These are phyloP conservation scores for Philhelius pedissequus DNA, from an alignment of 2,888 invertebrate genomes.

Conservation along the genomic window DNA sequence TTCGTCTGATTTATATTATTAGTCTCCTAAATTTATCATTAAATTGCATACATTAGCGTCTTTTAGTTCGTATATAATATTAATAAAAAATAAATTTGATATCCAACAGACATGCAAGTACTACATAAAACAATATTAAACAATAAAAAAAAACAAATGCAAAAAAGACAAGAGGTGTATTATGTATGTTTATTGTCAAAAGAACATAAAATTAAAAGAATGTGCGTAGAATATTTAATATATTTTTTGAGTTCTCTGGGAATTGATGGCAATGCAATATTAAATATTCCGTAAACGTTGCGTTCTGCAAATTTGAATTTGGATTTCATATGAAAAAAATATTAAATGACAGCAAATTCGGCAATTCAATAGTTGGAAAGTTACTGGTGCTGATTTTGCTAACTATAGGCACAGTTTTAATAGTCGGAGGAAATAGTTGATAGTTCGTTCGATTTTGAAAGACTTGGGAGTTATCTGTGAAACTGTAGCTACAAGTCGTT, in stretches of 20 bases:
- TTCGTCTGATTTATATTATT: constrained; percentile 33
- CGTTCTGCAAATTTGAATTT: neutral
- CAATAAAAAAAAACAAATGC: neutral
- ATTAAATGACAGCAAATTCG: too few relatives aligned
- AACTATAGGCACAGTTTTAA: too few relatives aligned
- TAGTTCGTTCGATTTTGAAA: too few relatives aligned
- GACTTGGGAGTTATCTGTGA: too few relatives aligned
- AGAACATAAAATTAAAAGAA: neutral
- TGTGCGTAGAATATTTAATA: neutral
- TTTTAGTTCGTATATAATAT: constrained; percentile 2
- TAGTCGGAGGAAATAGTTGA: too few relatives aligned
- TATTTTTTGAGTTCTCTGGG: neutral
- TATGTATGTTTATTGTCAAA: neutral
- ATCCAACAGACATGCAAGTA: neutral
- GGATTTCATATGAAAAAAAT: too few relatives aligned
- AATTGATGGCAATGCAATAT: neutral
- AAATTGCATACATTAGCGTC: constrained; percentile 42
- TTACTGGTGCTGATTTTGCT: too few relatives aligned
- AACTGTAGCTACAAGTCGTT: too few relatives aligned
- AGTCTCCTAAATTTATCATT: neutral
- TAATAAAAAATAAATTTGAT: neutral
- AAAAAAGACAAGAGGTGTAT: neutral
- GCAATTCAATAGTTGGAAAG: too few relatives aligned
- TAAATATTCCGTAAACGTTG: neutral
- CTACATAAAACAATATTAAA: neutral